Percentiles rank a stretch among this genome's conserved stretches.
Evolutionary conservation across 2,113 vertebrate species (phyloP).

Genomic region (Pontoporia blainvillei): DNA sequence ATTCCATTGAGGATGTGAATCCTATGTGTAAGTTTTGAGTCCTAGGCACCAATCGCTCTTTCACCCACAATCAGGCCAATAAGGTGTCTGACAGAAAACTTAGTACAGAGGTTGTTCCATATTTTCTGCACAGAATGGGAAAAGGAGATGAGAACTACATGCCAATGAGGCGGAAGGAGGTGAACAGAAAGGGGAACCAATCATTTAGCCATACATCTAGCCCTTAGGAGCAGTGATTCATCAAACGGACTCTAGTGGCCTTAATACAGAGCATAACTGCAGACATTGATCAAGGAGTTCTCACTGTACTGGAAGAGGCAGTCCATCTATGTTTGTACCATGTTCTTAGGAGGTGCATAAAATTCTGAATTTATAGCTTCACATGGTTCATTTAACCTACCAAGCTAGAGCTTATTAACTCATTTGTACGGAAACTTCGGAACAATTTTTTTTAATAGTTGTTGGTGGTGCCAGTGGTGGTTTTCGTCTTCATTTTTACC

Average conservation of each 20-base stretch:
- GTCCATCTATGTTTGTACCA: background rate
- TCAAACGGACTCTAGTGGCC: constrained; percentile 6
- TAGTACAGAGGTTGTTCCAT: background rate
- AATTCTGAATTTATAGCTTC: constrained; percentile 55
- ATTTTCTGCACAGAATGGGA: background rate
- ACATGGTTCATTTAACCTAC: constrained; percentile 43
- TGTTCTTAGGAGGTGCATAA: constrained; percentile 56
- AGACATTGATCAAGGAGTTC: constrained; percentile 47
- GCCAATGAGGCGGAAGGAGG: background rate
- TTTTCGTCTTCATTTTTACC: background rate
- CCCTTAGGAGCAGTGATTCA: background rate
- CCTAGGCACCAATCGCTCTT: background rate
- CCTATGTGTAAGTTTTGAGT: background rate
- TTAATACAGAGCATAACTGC: constrained; percentile 16
- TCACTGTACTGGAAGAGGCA: background rate
- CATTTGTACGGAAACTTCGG: background rate
- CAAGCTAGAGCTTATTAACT: constrained; percentile 48
- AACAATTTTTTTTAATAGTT: background rate
- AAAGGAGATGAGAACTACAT: background rate
- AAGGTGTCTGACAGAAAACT: background rate
- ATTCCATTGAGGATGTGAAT: background rate
- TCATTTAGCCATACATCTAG: background rate
- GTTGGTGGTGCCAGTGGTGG: background rate
- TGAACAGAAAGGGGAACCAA: background rate
- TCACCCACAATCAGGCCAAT: background rate